Conservation (phyloP, 2,888 invertebrate species). For the Troglohyphantes excavatus region DNA sequence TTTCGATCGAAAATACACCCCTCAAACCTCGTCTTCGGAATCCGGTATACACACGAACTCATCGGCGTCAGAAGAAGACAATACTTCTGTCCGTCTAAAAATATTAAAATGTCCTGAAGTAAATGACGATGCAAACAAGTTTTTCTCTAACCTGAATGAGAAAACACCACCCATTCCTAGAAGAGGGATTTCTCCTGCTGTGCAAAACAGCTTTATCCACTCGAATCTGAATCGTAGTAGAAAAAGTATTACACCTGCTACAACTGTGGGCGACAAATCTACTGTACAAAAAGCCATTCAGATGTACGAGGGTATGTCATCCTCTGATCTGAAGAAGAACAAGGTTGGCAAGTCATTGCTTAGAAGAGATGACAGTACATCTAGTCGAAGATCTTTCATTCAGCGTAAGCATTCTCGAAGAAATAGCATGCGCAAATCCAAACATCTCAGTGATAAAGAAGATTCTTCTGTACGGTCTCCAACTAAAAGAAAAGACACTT, state of each 20-base stretch:
- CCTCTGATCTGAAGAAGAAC: slow-evolving; percentile 17
- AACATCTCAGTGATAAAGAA: slow-evolving; percentile 12
- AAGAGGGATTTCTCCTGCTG: slow-evolving; percentile 51
- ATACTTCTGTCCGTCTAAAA: not conserved
- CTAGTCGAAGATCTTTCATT: slow-evolving; percentile 10
- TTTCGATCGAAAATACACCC: not conserved
- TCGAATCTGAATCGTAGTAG: not conserved
- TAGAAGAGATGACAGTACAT: slow-evolving; percentile 17
- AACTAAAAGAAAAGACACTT: not conserved
- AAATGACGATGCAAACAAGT: slow-evolving; percentile 13
- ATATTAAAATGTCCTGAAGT: not conserved
- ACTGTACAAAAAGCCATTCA: slow-evolving; percentile 63
- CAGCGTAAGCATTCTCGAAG: slow-evolving; percentile 37
- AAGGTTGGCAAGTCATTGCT: slow-evolving; percentile 3
- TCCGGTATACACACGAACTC: slow-evolving; percentile 45
- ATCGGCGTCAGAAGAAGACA: slow-evolving; percentile 36
- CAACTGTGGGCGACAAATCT: not conserved
- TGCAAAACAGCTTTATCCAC: slow-evolving; percentile 16
- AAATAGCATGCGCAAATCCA: slow-evolving; percentile 60
- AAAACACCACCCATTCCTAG: slow-evolving; percentile 56
- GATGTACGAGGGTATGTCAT: slow-evolving; percentile 70
- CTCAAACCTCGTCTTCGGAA: slow-evolving; percentile 31
- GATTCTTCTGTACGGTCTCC: not conserved
- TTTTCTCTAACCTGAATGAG: slow-evolving; percentile 1
- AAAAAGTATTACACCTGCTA: not conserved